Evolutionary conservation across 2,888 invertebrate species (phyloP).

Genomic region (Beris chalybata): DNA sequence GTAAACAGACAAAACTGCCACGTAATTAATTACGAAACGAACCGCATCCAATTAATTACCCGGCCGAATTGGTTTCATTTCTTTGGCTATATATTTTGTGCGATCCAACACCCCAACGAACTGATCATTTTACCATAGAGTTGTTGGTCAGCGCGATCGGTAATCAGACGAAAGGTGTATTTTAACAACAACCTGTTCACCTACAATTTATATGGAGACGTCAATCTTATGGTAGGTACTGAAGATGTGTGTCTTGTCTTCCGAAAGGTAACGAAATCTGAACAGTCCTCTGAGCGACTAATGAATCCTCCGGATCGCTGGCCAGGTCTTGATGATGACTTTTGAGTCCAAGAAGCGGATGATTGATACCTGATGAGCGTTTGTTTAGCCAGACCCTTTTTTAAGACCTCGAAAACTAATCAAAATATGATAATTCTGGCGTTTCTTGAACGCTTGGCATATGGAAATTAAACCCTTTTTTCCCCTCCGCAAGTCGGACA

Average conservation of each 20-base stretch:
- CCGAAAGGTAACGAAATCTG: conserved; percentile 5
- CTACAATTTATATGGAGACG: neutral
- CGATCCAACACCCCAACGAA: conserved; percentile 1
- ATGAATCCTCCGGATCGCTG: conserved; percentile 6
- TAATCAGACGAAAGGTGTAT: neutral
- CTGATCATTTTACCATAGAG: neutral
- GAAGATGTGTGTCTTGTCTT: neutral
- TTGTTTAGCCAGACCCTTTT: conserved; percentile 7
- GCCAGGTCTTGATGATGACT: neutral
- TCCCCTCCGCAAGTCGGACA: neutral
- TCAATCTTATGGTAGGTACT: neutral
- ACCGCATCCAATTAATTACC: conserved; percentile 11
- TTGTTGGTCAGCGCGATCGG: neutral
- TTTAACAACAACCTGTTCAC: neutral
- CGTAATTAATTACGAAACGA: conserved; percentile 17
- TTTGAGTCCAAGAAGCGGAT: conserved; percentile 9
- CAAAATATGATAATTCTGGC: conserved; percentile 35
- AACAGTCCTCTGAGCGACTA: conserved; percentile 18
- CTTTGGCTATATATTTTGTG: neutral
- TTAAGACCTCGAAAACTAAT: conserved; percentile 26
- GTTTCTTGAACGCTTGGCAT: conserved; percentile 11
- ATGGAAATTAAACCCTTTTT: conserved; percentile 30
- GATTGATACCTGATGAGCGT: conserved; percentile 30
- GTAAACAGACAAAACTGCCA: conserved; percentile 4
- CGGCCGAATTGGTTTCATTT: conserved; percentile 1